A percentile compares a stretch with the other conserved stretches of the same genome.
These are phyloP conservation scores for Paedocypris sp. DNA, from an alignment of 2,113 vertebrate species.

Conservation along the genomic window DNA sequence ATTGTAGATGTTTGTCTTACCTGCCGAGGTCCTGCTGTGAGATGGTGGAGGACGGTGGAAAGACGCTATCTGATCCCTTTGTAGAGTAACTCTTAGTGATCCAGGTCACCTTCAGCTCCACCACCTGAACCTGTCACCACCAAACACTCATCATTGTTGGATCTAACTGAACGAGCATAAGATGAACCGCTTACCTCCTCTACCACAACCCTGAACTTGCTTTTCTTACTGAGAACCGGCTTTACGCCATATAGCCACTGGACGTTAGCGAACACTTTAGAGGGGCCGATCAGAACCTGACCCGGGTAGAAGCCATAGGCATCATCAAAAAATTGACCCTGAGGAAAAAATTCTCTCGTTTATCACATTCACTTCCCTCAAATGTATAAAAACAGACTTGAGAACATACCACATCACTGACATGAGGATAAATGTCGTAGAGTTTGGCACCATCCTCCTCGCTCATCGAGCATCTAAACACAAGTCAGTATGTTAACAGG, in stretches of 20 bases:
- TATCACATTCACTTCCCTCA: not conserved
- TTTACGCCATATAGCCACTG: constrained; percentile 96
- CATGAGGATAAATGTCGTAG: constrained; percentile 90
- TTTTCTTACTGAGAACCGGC: constrained; percentile 93
- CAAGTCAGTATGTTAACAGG: not conserved
- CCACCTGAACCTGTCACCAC: constrained; percentile 78
- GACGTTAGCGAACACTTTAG: constrained; percentile 92
- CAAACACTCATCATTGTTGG: not conserved
- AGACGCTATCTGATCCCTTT: constrained; percentile 87
- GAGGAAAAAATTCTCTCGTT: not conserved
- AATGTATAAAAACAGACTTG: not conserved
- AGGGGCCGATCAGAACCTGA: constrained; percentile 90
- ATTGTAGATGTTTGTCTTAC: constrained; percentile 51
- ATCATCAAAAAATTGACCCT: constrained; percentile 97
- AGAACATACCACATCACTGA: constrained; percentile 85
- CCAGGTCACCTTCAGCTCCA: constrained; percentile 92
- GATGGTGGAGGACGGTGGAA: constrained; percentile 85
- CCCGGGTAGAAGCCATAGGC: constrained; percentile 96
- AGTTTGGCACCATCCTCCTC: constrained; percentile 95
- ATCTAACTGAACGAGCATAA: not conserved
- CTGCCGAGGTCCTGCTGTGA: constrained; percentile 85
- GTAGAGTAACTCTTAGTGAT: constrained; percentile 98
- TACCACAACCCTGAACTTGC: constrained; percentile 95
- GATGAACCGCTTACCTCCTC: constrained; percentile 72
- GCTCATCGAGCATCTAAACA: constrained; percentile 89